A percentile compares a stretch with the other conserved stretches of the same genome.
Evolutionary conservation across 1,140 invertebrate species (phyloP).

Genomic region (Drosophila nebulosa): DNA sequence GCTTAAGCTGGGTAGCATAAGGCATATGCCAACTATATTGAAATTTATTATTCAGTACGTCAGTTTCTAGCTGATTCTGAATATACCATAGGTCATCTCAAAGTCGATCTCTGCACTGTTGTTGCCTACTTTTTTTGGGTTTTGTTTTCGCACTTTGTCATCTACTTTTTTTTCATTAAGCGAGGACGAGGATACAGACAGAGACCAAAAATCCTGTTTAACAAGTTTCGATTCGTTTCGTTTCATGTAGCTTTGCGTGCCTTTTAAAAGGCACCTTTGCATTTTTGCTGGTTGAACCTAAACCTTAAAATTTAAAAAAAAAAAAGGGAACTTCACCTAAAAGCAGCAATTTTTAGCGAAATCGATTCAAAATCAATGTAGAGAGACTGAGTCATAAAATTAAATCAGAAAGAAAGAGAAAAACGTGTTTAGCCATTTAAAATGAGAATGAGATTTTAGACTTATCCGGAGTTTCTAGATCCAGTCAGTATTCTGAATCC

Average conservation of each 20-base stretch:
- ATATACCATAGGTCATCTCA: not conserved
- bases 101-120: not conserved
- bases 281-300: constrained; percentile 16
- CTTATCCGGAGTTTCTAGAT: no score
- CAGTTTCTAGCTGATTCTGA: not conserved
- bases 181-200: constrained; percentile 11
- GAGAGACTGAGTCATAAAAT: not conserved
- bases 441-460: not conserved
- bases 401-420: not conserved
- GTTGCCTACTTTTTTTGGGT: not conserved
- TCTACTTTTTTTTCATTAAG: constrained; percentile 6
- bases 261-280: constrained; percentile 21
- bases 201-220: constrained; percentile 60
- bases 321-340: not conserved
- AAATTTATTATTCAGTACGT: not conserved
- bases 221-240: constrained; percentile 54
- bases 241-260: constrained; percentile 11
- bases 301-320: not conserved
- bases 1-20: not conserved
- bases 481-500: no score
- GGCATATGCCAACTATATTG: not conserved
- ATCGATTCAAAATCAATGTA: not conserved
- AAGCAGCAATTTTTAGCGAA: not conserved
- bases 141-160: constrained; percentile 10
- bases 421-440: not conserved